phyloP scores from a whole-genome alignment of 2,797 vertebrate genomes.

The Cyprinella venusta region DNA sequence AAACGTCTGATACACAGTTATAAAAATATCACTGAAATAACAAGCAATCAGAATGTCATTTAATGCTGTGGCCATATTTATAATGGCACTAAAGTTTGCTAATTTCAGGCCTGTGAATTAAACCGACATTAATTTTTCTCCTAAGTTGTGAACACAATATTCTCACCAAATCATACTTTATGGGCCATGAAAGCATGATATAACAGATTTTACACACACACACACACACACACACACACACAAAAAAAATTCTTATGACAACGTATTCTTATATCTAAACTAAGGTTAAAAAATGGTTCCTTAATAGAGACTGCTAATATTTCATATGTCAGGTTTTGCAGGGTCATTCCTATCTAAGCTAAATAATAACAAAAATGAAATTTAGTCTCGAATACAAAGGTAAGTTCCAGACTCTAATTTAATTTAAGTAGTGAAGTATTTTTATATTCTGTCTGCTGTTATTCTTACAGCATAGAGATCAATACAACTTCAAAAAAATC shows the following conservation, averaged over 20 bases:
- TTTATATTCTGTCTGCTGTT: background rate
- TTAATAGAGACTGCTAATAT: background rate
- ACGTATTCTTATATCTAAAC: background rate
- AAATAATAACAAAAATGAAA: background rate
- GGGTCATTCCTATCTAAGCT: background rate
- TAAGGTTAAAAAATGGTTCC: background rate
- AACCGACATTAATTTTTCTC: rapidly evolving
- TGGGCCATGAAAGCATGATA: background rate
- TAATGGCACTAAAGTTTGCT: too few species aligned
- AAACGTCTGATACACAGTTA: background rate
- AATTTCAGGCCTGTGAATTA: background rate
- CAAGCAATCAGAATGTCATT: background rate
- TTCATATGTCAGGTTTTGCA: too few species aligned
- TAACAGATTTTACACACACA: background rate
- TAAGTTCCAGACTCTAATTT: background rate
- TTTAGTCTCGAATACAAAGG: background rate
- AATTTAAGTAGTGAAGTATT: background rate
- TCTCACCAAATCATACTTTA: background rate
- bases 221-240: too few species aligned
- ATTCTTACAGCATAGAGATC: background rate
- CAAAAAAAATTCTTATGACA: background rate
- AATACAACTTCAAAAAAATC: conserved; percentile 10
- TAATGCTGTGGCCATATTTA: too few species aligned
- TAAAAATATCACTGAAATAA: background rate
- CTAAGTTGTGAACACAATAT: background rate